Percentiles rank a stretch among this genome's conserved stretches.
phyloP scores from a whole-genome alignment of 2,888 invertebrate species.

The Drosophila lacicola region DNA sequence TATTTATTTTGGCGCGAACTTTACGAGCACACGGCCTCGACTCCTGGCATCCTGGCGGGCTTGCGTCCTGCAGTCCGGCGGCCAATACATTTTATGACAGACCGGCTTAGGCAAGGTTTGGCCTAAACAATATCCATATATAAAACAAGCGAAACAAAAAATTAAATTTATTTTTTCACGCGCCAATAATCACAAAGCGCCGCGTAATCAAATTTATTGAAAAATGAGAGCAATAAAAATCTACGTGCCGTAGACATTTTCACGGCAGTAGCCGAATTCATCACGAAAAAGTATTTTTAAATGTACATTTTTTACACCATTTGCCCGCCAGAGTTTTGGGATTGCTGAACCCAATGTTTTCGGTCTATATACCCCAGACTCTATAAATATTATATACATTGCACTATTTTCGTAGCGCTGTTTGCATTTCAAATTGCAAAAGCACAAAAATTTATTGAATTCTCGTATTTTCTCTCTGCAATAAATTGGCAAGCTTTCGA shows the following conservation, averaged over 20 bases:
- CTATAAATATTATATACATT: slow-evolving; percentile 7
- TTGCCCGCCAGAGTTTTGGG: slow-evolving; percentile 6
- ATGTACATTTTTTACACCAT: slow-evolving; percentile 9
- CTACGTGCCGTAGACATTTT: slow-evolving; percentile 34
- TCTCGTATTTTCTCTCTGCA: not conserved
- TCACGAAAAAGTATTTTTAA: slow-evolving; percentile 51
- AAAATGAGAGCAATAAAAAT: slow-evolving; percentile 74
- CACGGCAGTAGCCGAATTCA: slow-evolving; percentile 44
- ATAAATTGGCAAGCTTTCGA: slow-evolving; percentile 15
- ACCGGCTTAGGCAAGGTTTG: slow-evolving; percentile 58
- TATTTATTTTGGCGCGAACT: slow-evolving; percentile 79
- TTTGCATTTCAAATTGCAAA: slow-evolving; percentile 44
- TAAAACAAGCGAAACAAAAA: slow-evolving; percentile 32
- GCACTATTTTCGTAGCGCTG: slow-evolving; percentile 32
- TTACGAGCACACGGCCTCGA: slow-evolving; percentile 65
- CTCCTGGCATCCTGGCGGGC: slow-evolving; percentile 16
- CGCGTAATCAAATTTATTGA: slow-evolving; percentile 80
- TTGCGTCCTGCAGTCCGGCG: slow-evolving; percentile 24
- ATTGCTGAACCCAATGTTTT: not conserved
- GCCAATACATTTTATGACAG: slow-evolving; percentile 74
- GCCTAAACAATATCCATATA: slow-evolving; percentile 13
- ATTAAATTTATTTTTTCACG: slow-evolving; percentile 80
- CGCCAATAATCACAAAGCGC: slow-evolving; percentile 79
- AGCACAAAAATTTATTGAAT: slow-evolving; percentile 27
- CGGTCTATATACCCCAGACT: not conserved